Evolutionary conservation across 2,797 vertebrate species (phyloP), one percentile per base, ranked within the genome.

Genomic region (Cirrhinus molitorella): DNA sequence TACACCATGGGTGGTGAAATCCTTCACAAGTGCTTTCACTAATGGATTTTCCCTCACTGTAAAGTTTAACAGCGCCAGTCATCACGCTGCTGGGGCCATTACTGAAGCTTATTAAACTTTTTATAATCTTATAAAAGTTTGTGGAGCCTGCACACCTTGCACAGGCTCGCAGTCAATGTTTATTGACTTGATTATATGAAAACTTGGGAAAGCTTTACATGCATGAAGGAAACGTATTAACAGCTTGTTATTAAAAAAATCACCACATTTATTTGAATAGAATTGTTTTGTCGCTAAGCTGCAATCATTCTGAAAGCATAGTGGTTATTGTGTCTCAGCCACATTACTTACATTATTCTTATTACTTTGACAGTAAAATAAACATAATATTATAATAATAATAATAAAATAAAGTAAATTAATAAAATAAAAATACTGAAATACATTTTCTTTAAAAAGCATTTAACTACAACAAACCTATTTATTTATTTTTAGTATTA

Each of bases 21-120:
- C 55, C 55, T 72, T 81, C 67, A 47, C 79, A 71, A 17, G 12
- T 45, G 11, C 53, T 45, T 71, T 72, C 7, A 12, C 53, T 71
- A 80, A 71, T 80, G 51, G 51, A 71, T 80, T 70, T 80, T 14
- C 16, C 40, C 19, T 70, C 66, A 70, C 51, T 80, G 66, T 71
- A 70, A 70, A 80, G 79, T 81, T 72, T 57, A 81, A 49, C 68
- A 81, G 57, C 10, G 0, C 28, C 57, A 49, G n/a, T 37, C 47
- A 53, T 72, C 25, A 72, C 37, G 28, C 80, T 81, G 8, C 68
- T 51, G 28, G 21, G 55, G 16, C 57, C 55, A 65, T 73, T 81
- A 49, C 70, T 51, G 21, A 49, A 81, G 70, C 80, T 37, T 45
- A 71, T 71, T 71, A 57, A 80, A 71, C 51, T 80, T 81, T 81